phyloP scores from a whole-genome alignment of 1,140 invertebrate species.

The Meloidogyne chitwoodi region DNA sequence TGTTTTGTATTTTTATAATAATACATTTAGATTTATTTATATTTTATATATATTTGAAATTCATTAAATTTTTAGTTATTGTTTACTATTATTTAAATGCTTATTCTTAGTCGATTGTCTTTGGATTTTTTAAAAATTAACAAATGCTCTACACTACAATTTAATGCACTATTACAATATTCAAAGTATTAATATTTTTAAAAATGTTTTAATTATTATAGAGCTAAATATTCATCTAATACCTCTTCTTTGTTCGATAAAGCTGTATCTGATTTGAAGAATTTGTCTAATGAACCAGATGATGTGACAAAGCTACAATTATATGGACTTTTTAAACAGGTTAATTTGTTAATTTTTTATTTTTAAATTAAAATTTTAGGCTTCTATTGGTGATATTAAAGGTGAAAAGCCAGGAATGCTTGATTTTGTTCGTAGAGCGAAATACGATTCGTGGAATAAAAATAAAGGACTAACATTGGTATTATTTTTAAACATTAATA shows the following conservation, averaged over 20 bases:
- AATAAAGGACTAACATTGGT: conserved; percentile 30
- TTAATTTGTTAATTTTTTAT: conserved; percentile 33
- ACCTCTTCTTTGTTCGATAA: conserved; percentile 57
- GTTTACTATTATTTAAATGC: too few relatives aligned
- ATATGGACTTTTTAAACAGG: conserved; percentile 68
- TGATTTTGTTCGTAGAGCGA: conserved; percentile 68
- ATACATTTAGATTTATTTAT: too few relatives aligned
- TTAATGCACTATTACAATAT: background rate
- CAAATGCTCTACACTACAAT: background rate
- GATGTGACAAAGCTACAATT: conserved; percentile 66
- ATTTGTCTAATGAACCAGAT: conserved; percentile 63
- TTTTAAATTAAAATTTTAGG: conserved; percentile 55
- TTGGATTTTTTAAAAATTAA: background rate
- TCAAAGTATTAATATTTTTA: background rate
- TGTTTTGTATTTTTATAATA: too few relatives aligned
- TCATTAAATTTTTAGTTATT: too few relatives aligned
- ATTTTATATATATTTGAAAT: too few relatives aligned
- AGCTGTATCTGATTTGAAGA: conserved; percentile 62
- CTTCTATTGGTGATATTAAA: conserved; percentile 65
- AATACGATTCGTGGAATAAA: conserved; percentile 67
- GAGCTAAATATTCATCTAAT: background rate
- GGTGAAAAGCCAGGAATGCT: conserved; percentile 66
- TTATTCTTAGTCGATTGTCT: background rate
- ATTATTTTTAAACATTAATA: background rate
- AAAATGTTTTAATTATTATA: background rate